Evolutionary conservation across 1,140 invertebrate genomes (phyloP).

Genomic region (Drosophila pandora): DNA sequence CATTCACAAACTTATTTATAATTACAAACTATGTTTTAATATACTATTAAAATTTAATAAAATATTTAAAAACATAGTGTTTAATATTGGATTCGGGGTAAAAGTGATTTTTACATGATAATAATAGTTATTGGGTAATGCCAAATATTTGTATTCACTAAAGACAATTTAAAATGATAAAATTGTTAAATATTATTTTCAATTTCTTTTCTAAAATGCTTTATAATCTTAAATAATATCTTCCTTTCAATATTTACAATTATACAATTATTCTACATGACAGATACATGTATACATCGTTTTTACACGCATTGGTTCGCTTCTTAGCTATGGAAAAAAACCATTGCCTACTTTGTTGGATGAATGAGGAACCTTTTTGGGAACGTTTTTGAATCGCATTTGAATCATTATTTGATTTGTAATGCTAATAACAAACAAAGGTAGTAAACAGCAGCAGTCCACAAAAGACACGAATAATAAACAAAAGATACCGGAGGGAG

Average conservation of each 20-base stretch:
- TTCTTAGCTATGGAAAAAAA: background rate
- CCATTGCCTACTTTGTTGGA: constrained; percentile 15
- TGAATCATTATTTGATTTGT: constrained; percentile 31
- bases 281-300: background rate
- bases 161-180: too few relatives aligned
- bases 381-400: background rate
- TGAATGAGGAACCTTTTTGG: constrained; percentile 20
- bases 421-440: constrained; percentile 23
- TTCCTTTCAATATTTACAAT: background rate
- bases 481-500: constrained; percentile 20
- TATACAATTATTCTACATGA: background rate
- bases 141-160: too few relatives aligned
- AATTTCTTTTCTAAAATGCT: too few relatives aligned
- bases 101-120: too few relatives aligned
- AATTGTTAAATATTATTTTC: too few relatives aligned
- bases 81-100: too few relatives aligned
- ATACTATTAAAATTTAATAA: constrained; percentile 24
- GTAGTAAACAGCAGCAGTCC: constrained; percentile 16
- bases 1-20: constrained; percentile 47
- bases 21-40: constrained; percentile 41
- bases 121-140: too few relatives aligned
- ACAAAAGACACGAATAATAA: constrained; percentile 25
- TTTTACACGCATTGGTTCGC: background rate
- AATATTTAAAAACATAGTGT: background rate
- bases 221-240: background rate